Evolutionary conservation across 2,888 invertebrate genomes (phyloP).

Genomic region (Sialis fuliginosa): DNA sequence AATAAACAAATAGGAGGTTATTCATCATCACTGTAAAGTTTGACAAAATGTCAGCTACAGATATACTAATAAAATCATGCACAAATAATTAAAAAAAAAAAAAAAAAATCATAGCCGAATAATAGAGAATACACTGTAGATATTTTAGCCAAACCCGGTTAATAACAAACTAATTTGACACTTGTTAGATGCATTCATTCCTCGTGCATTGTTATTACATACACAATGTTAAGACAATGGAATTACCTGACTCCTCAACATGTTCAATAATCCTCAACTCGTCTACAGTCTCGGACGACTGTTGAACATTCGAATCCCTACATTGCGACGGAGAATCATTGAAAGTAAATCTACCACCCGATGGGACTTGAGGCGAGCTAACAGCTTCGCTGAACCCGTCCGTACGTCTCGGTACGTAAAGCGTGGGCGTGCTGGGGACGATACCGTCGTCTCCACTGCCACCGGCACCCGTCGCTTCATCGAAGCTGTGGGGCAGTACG

Average conservation of each 20-base stretch:
- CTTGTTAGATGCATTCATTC: too few species aligned
- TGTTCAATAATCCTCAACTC: conserved; percentile 1
- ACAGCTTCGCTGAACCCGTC: conserved; percentile 86
- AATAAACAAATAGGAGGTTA: too few species aligned
- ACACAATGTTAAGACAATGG: neutral
- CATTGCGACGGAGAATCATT: conserved; percentile 21
- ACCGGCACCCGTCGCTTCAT: conserved; percentile 39
- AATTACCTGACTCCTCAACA: conserved; percentile 2
- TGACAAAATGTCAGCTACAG: too few species aligned
- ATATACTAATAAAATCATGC: too few species aligned
- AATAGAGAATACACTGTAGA: too few species aligned
- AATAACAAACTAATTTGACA: too few species aligned
- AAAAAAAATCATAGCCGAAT: too few species aligned
- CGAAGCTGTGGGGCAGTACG: conserved; percentile 33
- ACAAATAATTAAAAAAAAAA: too few species aligned
- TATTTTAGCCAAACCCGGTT: too few species aligned
- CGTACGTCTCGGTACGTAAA: conserved; percentile 62
- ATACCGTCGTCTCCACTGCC: conserved; percentile 55
- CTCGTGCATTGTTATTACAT: too few species aligned
- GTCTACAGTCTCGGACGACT: neutral
- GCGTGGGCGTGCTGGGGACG: conserved; percentile 78
- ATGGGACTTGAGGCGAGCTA: conserved; percentile 67
- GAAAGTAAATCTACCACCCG: conserved; percentile 42
- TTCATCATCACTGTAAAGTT: too few species aligned
- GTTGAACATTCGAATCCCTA: neutral